A percentile compares a stretch with the other conserved stretches of the same genome.
These are phyloP conservation scores for Brachypodius melanocephalos DNA, from an alignment of 2,113 vertebrate species.

Conservation along the genomic window DNA sequence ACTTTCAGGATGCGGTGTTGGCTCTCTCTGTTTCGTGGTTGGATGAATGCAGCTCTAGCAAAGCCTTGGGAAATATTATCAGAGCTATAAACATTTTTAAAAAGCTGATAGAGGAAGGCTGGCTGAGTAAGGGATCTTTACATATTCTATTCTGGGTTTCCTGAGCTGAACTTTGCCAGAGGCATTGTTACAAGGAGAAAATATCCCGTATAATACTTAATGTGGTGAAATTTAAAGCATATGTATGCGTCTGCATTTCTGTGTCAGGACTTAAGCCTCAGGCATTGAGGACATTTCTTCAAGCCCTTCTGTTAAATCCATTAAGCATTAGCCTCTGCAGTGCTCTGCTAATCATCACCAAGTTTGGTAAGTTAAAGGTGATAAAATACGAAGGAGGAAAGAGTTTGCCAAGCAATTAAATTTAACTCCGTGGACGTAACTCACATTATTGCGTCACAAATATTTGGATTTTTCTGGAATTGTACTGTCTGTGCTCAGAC, in stretches of 20 bases:
- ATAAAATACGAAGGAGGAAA: background rate
- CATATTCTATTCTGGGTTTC: background rate
- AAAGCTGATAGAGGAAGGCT: background rate
- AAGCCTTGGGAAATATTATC: background rate
- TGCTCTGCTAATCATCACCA: background rate
- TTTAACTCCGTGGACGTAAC: background rate
- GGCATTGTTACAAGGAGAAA: slow-evolving; percentile 5
- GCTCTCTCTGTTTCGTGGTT: background rate
- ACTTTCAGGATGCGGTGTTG: background rate
- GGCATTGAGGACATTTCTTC: background rate
- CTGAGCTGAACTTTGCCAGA: background rate
- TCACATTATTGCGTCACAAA: rapidly evolving
- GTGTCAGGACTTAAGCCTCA: background rate
- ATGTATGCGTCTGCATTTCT: background rate
- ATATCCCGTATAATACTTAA: background rate
- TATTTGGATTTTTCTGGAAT: background rate
- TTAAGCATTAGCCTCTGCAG: background rate
- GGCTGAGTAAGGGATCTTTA: background rate
- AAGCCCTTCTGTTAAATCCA: background rate
- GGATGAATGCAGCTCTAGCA: background rate
- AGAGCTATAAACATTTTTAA: background rate
- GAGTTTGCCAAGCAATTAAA: background rate
- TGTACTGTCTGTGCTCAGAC: background rate
- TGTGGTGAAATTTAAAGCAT: slow-evolving; percentile 5
- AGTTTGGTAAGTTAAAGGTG: background rate